These are phyloP conservation scores for Callipepla squamata DNA, from an alignment of 2,113 vertebrate genomes.

Conservation along the genomic window DNA sequence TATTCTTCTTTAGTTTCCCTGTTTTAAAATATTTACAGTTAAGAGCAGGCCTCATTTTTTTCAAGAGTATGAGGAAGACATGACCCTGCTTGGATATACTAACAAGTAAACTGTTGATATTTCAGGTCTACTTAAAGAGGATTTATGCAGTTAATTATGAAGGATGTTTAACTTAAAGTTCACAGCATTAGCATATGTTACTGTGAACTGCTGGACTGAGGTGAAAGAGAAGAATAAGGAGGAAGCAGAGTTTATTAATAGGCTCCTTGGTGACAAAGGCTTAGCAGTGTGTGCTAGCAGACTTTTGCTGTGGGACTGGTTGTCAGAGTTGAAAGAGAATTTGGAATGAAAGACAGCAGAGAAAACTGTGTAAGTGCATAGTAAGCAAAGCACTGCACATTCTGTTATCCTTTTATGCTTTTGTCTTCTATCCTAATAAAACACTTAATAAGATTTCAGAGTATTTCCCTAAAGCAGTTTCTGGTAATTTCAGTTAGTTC, in stretches of 20 bases:
- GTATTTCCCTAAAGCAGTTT: rapidly evolving
- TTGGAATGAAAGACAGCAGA: background rate
- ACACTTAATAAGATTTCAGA: background rate
- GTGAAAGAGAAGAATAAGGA: constrained; percentile 34
- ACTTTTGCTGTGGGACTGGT: background rate
- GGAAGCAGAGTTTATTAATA: constrained; percentile 51
- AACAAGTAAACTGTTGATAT: background rate
- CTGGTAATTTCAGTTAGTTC: background rate
- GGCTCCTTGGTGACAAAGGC: background rate
- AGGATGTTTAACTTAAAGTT: constrained; percentile 29
- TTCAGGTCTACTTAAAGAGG: background rate
- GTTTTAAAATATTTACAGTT: background rate
- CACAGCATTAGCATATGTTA: rapidly evolving
- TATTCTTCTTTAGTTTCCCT: background rate
- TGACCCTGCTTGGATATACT: background rate
- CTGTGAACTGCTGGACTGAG: background rate
- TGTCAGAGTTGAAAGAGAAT: constrained; percentile 25
- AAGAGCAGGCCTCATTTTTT: background rate
- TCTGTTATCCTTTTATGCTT: background rate
- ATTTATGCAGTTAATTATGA: background rate
- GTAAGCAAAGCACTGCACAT: background rate
- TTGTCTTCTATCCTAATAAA: background rate
- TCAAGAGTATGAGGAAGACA: background rate
- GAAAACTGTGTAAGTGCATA: background rate
- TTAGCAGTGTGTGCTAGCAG: background rate